These are phyloP conservation scores for Yoshiicerus persimilis DNA, from an alignment of 1,140 invertebrate genomes.

Conservation along the genomic window DNA sequence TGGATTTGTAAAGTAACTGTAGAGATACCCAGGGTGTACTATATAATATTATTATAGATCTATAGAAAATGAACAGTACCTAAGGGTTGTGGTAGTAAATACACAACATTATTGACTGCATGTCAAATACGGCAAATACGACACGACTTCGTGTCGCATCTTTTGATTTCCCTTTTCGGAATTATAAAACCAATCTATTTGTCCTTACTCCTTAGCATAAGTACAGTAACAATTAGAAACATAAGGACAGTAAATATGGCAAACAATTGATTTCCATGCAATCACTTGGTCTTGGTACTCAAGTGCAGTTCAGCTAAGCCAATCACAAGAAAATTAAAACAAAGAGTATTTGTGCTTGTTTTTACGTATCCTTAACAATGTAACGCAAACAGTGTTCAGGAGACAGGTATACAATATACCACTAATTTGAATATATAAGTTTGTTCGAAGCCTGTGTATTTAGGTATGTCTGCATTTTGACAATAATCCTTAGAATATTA, in stretches of 20 bases:
- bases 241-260: background rate
- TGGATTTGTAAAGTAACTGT: background rate
- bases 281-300: background rate
- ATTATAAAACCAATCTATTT: background rate
- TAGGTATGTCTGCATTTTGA: background rate
- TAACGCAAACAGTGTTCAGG: no score
- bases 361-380: no score
- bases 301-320: background rate
- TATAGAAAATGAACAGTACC: no score
- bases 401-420: no score
- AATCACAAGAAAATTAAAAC: background rate
- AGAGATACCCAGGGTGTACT: no score
- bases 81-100: no score
- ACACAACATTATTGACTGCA: background rate
- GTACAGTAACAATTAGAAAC: background rate
- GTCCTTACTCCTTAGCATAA: background rate
- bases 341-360: background rate
- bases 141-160: conserved; percentile 5
- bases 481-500: background rate
- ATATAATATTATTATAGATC: no score
- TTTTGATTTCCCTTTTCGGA: background rate
- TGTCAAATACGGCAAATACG: background rate
- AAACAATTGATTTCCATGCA: background rate
- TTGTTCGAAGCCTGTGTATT: no score
- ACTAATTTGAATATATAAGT: no score